Conservation (phyloP, 1,140 invertebrate species). For the Proctacanthus coquilletti region DNA sequence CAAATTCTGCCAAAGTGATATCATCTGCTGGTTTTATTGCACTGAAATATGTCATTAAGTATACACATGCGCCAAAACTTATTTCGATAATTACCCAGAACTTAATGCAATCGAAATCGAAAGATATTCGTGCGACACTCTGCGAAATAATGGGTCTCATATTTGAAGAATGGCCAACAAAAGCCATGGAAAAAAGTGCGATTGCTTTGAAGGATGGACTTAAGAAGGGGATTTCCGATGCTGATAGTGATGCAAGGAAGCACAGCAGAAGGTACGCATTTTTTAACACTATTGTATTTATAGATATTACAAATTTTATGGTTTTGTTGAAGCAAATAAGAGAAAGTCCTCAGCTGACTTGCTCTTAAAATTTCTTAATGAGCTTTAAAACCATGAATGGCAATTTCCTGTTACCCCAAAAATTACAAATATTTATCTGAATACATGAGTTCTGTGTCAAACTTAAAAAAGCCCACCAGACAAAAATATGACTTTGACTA, state of each 20-base stretch:
- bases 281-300: neutral
- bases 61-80: constrained; percentile 70
- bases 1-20: constrained; percentile 93
- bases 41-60: constrained; percentile 76
- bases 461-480: no score
- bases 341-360: no score
- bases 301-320: neutral
- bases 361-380: no score
- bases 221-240: constrained; percentile 79
- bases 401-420: no score
- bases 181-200: constrained; percentile 69
- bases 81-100: constrained; percentile 75
- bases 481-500: no score
- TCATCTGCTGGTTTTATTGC: constrained; percentile 76
- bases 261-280: constrained; percentile 48
- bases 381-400: neutral
- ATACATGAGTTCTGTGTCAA: no score
- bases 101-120: constrained; percentile 68
- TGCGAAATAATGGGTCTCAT: constrained; percentile 78
- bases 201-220: constrained; percentile 65
- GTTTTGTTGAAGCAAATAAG: no score
- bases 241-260: constrained; percentile 73
- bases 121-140: constrained; percentile 62
- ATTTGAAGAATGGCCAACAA: constrained; percentile 69
- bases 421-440: no score